Conservation (phyloP, 2,797 vertebrate species). For the Protonibea diacanthus region DNA sequence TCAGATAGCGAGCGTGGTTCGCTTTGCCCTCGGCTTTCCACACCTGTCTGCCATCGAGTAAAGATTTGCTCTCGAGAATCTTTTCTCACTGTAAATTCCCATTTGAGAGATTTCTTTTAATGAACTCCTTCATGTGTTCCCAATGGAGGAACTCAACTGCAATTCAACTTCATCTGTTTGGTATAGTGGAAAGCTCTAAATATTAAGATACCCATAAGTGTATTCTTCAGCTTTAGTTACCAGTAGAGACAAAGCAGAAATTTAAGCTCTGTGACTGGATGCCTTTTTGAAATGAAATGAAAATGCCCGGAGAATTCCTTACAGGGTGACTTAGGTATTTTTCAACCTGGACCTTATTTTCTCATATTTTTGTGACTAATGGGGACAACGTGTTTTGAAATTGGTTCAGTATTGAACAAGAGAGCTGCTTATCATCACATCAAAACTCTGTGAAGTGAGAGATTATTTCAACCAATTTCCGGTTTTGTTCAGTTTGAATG, state of each 20-base stretch:
- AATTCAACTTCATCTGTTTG: not conserved
- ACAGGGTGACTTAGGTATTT: no score
- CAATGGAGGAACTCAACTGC: not conserved
- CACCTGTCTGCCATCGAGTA: not conserved
- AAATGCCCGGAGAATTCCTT: conserved; percentile 12
- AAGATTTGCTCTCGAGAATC: not conserved
- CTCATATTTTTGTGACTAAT: no score
- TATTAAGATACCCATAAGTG: not conserved
- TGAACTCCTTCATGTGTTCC: not conserved
- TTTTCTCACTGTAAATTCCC: not conserved
- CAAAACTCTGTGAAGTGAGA: no score
- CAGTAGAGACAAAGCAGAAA: conserved; percentile 4
- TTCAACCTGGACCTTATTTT: no score
- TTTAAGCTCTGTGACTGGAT: conserved; percentile 13
- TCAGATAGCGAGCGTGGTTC: not conserved
- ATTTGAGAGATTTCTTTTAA: conserved; percentile 3
- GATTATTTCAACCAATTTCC: no score
- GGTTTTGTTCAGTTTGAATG: no score
- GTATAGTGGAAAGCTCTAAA: not conserved
- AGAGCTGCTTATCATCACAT: no score
- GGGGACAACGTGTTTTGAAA: no score
- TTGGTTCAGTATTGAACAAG: no score
- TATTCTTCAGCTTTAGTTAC: not conserved
- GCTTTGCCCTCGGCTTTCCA: not conserved
- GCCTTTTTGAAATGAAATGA: conserved; percentile 3